Percentiles rank a stretch among this genome's conserved stretches.
Conservation (phyloP, 2,113 vertebrate genomes). For the Thermophis baileyi region DNA sequence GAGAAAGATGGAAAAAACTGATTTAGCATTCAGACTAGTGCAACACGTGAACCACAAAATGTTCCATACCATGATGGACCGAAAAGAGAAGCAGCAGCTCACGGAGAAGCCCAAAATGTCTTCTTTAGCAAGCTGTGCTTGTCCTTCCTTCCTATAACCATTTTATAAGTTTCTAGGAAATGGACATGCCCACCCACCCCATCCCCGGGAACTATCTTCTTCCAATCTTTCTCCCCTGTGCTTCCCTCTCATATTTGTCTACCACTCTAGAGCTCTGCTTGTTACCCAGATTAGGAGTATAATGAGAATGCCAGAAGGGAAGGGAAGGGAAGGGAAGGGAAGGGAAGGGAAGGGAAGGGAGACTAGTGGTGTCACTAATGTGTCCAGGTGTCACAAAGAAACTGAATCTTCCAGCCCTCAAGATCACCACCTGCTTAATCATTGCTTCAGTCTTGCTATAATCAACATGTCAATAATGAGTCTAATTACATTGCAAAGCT, state of each 20-base stretch:
- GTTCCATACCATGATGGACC: neutral
- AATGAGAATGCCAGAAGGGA: neutral
- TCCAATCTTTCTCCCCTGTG: neutral
- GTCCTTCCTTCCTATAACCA: too few species aligned
- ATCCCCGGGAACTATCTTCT: neutral
- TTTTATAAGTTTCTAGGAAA: too few species aligned
- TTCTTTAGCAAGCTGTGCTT: too few species aligned
- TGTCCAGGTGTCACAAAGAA: neutral
- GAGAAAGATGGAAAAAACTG: neutral
- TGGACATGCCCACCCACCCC: too few species aligned
- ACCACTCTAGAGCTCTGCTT: neutral
- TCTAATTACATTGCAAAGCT: neutral
- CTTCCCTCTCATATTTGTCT: neutral
- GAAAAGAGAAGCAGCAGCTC: neutral
- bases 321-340: too few species aligned
- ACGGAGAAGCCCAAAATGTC: neutral
- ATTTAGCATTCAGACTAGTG: neutral
- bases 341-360: neutral
- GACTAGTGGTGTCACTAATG: neutral
- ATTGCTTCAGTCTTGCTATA: neutral
- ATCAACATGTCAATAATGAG: neutral
- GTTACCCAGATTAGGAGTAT: neutral
- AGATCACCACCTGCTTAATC: neutral
- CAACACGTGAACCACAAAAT: neutral
- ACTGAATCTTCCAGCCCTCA: neutral